Conservation (phyloP, 2,113 vertebrate genomes). For the Conger conger region DNA sequence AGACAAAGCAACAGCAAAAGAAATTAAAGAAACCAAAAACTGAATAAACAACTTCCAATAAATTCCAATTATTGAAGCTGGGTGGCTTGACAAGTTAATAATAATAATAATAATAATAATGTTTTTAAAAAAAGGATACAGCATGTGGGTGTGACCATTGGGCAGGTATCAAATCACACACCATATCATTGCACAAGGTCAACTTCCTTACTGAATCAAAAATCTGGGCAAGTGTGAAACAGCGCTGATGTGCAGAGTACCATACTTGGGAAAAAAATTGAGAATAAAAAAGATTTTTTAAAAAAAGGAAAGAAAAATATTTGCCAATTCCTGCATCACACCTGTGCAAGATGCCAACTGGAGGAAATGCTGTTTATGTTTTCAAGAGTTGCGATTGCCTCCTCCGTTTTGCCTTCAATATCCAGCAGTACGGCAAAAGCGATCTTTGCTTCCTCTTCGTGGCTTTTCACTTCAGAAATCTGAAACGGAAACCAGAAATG, state of each 20-base stretch:
- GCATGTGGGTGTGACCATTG: no score
- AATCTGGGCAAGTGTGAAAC: no score
- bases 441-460: slow-evolving; percentile 83
- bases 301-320: background rate
- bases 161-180: no score
- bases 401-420: slow-evolving; percentile 89
- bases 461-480: slow-evolving; percentile 74
- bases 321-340: slow-evolving; percentile 52
- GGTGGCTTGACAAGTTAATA: no score
- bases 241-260: no score
- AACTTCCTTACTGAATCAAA: no score
- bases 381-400: slow-evolving; percentile 86
- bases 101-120: no score
- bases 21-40: background rate
- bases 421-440: slow-evolving; percentile 82
- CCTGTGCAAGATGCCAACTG: slow-evolving; percentile 89
- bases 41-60: background rate
- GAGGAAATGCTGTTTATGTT: slow-evolving; percentile 83
- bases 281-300: no score
- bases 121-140: no score
- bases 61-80: no score
- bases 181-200: no score
- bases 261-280: no score
- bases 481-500: slow-evolving; percentile 48
- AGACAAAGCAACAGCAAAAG: slow-evolving; percentile 7